Conservation (phyloP, 2,113 vertebrate genomes). For the Varanus komodoensis region DNA sequence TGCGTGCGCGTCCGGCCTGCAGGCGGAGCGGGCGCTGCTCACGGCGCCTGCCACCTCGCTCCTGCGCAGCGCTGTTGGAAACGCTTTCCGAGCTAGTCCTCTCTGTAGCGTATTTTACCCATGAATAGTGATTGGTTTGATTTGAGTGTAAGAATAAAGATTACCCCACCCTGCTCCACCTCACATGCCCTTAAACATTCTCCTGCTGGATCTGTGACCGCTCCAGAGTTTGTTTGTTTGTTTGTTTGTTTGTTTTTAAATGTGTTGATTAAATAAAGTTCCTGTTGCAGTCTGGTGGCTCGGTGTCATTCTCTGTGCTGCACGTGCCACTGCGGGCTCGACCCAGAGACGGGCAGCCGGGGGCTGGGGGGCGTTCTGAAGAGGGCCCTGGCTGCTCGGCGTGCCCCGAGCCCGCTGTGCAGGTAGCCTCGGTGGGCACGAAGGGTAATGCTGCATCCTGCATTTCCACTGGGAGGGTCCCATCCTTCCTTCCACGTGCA, state of each 20-base stretch:
- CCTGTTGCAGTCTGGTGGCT: slow-evolving; percentile 19
- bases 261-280: slow-evolving; percentile 36
- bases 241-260: neutral
- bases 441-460: neutral
- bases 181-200: slow-evolving; percentile 14
- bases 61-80: slow-evolving; percentile 6
- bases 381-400: neutral
- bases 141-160: neutral
- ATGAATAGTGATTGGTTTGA: neutral
- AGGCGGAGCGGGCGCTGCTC: neutral
- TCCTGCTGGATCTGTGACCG: neutral
- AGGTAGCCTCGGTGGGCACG: too few species aligned
- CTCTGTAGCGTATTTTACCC: accelerated
- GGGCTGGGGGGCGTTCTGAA: neutral
- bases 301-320: neutral
- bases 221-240: neutral
- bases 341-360: neutral
- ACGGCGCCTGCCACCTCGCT: neutral
- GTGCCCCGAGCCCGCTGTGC: too few species aligned
- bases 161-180: neutral
- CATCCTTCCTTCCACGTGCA: too few species aligned
- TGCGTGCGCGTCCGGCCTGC: neutral
- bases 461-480: neutral
- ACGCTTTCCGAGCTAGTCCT: neutral
- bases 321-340: neutral